Conservation (phyloP, 2,113 vertebrate genomes). For the Fregetta grallaria region DNA sequence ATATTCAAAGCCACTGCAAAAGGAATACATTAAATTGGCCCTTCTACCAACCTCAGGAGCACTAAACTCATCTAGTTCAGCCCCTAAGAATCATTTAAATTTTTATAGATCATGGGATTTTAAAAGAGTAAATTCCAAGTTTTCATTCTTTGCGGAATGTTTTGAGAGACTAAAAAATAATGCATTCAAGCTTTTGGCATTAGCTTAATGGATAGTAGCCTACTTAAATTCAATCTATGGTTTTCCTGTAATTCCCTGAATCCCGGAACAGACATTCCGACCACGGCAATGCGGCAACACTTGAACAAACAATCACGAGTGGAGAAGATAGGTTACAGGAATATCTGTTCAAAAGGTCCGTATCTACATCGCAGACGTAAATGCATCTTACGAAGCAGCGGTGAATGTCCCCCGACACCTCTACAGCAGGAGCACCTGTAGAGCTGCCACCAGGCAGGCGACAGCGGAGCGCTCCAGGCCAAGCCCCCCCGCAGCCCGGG, state of each 20-base stretch:
- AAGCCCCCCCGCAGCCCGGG: neutral
- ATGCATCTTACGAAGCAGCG: accelerated
- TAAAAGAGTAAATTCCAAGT: neutral
- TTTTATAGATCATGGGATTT: neutral
- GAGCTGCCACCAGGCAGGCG: neutral
- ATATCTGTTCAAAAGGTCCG: neutral
- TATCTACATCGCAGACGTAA: accelerated
- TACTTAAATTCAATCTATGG: neutral
- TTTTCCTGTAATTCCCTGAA: neutral
- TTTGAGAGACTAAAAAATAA: neutral
- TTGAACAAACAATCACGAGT: accelerated
- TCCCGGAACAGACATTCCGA: neutral
- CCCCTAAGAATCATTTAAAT: neutral
- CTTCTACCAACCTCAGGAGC: neutral
- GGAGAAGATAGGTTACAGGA: accelerated
- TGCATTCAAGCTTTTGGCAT: neutral
- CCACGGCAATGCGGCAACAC: accelerated
- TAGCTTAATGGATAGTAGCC: neutral
- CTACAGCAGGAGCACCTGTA: neutral
- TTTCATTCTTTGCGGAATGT: neutral
- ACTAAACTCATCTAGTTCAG: neutral
- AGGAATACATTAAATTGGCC: neutral
- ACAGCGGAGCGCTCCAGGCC: accelerated
- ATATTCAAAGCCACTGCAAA: neutral
- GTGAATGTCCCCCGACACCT: accelerated